These are phyloP conservation scores for Thermophis baileyi DNA, from an alignment of 2,113 vertebrate species.

Conservation along the genomic window DNA sequence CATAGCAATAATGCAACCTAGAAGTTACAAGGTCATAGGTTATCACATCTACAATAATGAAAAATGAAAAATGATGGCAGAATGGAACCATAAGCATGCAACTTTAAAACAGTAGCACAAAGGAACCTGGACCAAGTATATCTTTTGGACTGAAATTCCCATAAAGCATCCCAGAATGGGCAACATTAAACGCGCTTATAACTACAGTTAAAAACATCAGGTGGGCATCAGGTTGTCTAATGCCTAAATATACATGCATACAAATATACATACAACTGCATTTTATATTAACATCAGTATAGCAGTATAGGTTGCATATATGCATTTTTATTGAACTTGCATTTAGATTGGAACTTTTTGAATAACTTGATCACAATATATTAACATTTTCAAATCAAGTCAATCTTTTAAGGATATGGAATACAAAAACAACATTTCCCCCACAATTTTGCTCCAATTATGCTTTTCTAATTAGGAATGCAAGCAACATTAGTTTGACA, in stretches of 20 bases:
- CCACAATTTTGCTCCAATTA: constrained; percentile 52
- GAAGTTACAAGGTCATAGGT: background rate
- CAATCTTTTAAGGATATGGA: background rate
- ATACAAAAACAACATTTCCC: constrained; percentile 33
- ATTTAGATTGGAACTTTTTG: background rate
- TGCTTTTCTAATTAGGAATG: constrained; percentile 55
- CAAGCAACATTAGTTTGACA: constrained; percentile 63
- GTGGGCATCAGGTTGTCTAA: background rate
- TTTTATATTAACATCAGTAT: background rate
- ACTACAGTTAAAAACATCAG: background rate
- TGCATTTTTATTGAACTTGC: background rate
- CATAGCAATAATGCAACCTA: background rate
- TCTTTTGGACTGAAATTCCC: background rate
- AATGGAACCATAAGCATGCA: background rate
- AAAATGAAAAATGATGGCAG: background rate
- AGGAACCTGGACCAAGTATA: background rate
- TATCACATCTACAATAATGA: background rate
- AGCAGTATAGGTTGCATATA: background rate
- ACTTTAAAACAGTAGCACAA: background rate
- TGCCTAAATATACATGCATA: background rate
- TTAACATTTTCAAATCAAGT: constrained; percentile 10
- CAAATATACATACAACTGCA: background rate
- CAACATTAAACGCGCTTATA: background rate
- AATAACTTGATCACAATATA: background rate
- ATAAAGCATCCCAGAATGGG: background rate